Conservation (phyloP, 64 coral and sea anemone genomes). For the Porites lutea region DNA sequence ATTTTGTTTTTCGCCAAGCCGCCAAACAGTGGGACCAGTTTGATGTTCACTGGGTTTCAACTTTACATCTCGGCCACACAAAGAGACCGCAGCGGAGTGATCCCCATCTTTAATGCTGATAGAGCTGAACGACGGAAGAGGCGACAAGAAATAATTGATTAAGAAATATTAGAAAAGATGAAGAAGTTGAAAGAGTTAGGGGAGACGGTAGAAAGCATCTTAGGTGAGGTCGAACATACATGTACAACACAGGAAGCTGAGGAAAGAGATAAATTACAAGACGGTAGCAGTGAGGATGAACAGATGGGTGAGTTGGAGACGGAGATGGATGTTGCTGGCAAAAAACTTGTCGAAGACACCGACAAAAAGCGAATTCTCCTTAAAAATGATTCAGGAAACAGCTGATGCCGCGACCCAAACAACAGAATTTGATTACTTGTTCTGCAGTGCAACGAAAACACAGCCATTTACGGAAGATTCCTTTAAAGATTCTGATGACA, state of each 20-base stretch:
- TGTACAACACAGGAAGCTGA: conserved; percentile 3
- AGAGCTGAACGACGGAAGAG: too few species aligned
- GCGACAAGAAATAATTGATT: conserved; percentile 45
- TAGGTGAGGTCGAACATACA: background rate
- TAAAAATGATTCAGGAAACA: conserved; percentile 19
- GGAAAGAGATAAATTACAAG: background rate
- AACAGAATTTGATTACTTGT: conserved; percentile 49
- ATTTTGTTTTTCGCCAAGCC: too few species aligned
- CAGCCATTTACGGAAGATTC: conserved; percentile 44
- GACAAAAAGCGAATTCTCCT: conserved; percentile 1
- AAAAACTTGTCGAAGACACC: conserved; percentile 24
- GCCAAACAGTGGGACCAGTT: too few species aligned
- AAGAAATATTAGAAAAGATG: conserved; percentile 27
- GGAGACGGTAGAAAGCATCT: conserved; percentile 20
- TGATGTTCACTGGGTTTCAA: too few species aligned
- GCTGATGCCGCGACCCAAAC: conserved; percentile 31
- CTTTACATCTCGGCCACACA: background rate
- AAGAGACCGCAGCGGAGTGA: conserved; percentile 1
- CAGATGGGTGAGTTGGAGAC: background rate
- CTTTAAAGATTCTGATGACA: conserved; percentile 49
- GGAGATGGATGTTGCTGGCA: conserved; percentile 25
- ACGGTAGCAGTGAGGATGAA: conserved; percentile 1
- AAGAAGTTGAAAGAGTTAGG: too few species aligned
- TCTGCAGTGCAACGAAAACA: conserved; percentile 46
- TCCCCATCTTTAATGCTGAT: conserved; percentile 17